Base-by-base conservation (phyloP, 2,113 vertebrate species). In the Laticauda laticaudata region DNA sequence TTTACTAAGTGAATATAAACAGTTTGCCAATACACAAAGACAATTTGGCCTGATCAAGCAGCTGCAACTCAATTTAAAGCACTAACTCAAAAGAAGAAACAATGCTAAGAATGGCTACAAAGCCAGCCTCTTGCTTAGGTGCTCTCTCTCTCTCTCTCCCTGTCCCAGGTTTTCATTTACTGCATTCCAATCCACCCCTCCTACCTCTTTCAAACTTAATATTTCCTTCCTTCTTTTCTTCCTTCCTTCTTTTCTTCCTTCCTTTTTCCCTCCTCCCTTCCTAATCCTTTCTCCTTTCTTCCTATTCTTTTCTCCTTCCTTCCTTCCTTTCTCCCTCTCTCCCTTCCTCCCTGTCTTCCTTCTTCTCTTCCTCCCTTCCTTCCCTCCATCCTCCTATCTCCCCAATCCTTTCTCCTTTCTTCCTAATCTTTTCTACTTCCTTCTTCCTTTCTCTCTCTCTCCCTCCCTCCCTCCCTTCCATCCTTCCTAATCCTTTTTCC, bases 141-240 rank as follows among this genome's bases (percentile, higher is more conserved):
- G 92, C 87, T 88, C 91, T 48, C 48, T 48, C 48, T 48, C 45
- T 48, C 48, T 48, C 48, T 48, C 48, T 29, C 81, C 7, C 92
- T 91, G 0, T n/a, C 88, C 87, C 89, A 93, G 53, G 23, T 96
- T 96, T 92, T 94, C 94, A 89, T 57, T 90, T 91, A 88, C 93
- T 57, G 48, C 51, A 61, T 93, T 92, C 94, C 93, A 34, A 91
- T 93, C 89, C 57, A 86, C 21, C 92, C 94, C 89, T 90, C 88
- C 93, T 86, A 7, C 18, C 55, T 93, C 91, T 94, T 90, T 96
- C 93, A 81, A 90, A 93, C 97, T 92, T 96, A 93, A 94, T 34
- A 95, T 90, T 86, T 94, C 59, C 94, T 53, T 21, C 15, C 14
- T 34, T 6, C 7, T 24, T 24, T 59, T 8, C 3, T 61, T 61